Base-by-base conservation (phyloP, 2,113 vertebrate genomes). In the Uropsilus gracilis region DNA sequence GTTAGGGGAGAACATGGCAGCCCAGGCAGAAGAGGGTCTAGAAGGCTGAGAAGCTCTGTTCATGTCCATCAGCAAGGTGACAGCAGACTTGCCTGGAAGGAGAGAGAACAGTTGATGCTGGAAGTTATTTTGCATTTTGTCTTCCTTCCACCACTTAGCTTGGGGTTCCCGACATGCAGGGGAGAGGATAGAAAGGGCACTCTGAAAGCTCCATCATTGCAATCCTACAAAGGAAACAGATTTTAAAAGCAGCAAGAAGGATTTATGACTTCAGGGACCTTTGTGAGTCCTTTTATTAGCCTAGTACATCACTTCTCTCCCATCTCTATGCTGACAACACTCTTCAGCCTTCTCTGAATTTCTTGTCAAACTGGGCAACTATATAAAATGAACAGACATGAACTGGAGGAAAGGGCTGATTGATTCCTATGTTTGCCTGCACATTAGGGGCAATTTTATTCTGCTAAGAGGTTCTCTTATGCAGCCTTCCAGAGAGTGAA, bases 201-300 rank as follows among this genome's bases (percentile, higher is more conserved):
- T 95, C 89, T 93, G 95, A 95, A 22, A 48, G 95, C 91, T 63
- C 92, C 39, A 9, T 1, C 0, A 90, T 66, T 44, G 75, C 95
- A 94, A 95, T 96, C 94, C 95, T 97, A 86, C 96, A 95, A 98
- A 97, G 97, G 97, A 97, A 98, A 97, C 94, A 95, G 97, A 97
- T 97, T 92, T 97, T 97, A 97, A 98, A 97, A 98, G 95, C 96
- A 11, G n/a, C 80, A 61, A 95, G 97, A 96, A 97, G 95, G 84
- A 98, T 98, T 98, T 98, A 97, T 95, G 98, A 92, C 96, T 95
- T 94, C 82, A 89, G 96, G 95, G 95, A 98, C 96, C 90, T 96
- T 97, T 97, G 95, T 93, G 94, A 93, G 92, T 89, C 94, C 86
- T 97, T 98, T 97, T 97, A 97, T 97, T 98, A 97, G 94, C 95